Base-by-base conservation (phyloP, 2,797 vertebrate genomes). In the Molossus molossus region DNA sequence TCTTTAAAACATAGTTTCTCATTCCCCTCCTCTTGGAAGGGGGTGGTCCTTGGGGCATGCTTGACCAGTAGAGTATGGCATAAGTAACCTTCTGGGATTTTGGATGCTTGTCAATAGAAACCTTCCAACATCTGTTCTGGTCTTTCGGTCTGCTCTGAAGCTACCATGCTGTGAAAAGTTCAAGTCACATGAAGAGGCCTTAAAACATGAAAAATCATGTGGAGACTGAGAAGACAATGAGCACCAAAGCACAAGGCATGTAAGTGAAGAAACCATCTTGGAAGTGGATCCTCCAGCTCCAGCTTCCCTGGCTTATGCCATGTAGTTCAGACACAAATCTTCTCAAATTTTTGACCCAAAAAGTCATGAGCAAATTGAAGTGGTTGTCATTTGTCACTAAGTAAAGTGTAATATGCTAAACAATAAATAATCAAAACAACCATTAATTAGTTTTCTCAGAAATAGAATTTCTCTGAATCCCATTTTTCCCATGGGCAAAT, bases 281-380 rank as follows among this genome's bases (percentile, higher is more conserved):
- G 11, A 91, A 89, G 27, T 79, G 69, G 11, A 60, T 77, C 29
- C 40, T 82, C 6, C 11, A 92, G 65, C 21, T 29, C 6, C 5
- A 95, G 21, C 58, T 95, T 9, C 79, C 48, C 33, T 62, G 29
- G n/a, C 15, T 80, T 83, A 65, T 87, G 64, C 11, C 27, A 37
- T 87, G 4, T 92, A 82, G 48, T 55, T 69, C 50, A 90, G 25
- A 82, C 33, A 89, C 6, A 89, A 93, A 67, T 60, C 3, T 90
- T 90, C 72, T 60, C 8, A 87, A 40, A 73, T 84, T 86, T 70
- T 9, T 95, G 37, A 88, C 11, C 20, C 45, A 13, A 62, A 77
- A 94, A 73, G 15, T 82, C 14, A 50, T 73, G 33, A 85, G n/a
- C 6, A 91, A 62, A 94, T 48, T 87, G 45, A 85, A 90, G 15